Conservation (phyloP, 2,113 vertebrate species). For the Stomatorhinus ivindoensis region DNA sequence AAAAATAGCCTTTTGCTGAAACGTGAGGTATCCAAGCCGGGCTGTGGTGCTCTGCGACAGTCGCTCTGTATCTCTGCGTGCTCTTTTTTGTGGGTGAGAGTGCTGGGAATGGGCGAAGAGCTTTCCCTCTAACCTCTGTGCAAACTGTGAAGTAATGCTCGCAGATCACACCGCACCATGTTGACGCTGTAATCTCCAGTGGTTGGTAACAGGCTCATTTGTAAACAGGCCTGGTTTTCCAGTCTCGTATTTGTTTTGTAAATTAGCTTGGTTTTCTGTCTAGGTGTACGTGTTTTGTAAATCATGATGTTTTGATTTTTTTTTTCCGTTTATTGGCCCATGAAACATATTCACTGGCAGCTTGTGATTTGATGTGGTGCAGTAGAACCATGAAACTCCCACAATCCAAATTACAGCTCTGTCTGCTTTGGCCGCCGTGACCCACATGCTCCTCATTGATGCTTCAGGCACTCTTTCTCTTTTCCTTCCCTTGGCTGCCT, state of each 20-base stretch:
- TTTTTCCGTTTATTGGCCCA: not conserved
- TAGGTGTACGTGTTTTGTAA: not conserved
- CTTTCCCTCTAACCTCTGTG: not conserved
- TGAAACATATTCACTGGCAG: not conserved
- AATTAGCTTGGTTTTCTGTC: not conserved
- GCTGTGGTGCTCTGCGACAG: constrained; percentile 28
- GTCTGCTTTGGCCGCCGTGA: not conserved
- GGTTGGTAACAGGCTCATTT: not conserved
- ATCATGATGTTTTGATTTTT: not conserved
- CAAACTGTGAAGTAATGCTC: not conserved
- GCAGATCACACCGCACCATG: not conserved
- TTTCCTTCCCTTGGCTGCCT: not conserved
- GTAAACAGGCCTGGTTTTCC: constrained; percentile 2
- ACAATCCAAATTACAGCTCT: constrained; percentile 9
- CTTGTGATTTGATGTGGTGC: not conserved
- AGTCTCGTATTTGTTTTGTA: not conserved
- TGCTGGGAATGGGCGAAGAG: not conserved
- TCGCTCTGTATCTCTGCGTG: constrained; percentile 21
- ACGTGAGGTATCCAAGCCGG: constrained; percentile 39
- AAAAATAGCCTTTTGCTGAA: constrained; percentile 45
- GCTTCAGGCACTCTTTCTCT: not conserved
- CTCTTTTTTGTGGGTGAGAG: not conserved
- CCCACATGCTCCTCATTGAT: not conserved
- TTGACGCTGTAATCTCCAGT: not conserved
- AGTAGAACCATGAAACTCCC: not conserved